phyloP scores from a whole-genome alignment of 2,113 vertebrate genomes.

The Mesitornis unicolor region DNA sequence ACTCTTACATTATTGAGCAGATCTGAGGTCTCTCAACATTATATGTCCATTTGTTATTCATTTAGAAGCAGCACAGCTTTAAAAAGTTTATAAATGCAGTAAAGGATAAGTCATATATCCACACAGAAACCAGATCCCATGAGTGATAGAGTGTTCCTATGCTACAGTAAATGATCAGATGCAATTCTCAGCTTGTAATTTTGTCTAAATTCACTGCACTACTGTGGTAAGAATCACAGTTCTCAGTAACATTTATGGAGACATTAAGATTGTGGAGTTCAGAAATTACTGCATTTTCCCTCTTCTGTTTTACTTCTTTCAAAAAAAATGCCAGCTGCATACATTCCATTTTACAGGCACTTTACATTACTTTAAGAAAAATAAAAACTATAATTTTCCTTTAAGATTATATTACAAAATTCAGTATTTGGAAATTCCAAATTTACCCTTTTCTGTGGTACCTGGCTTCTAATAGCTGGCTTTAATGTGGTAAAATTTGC shows the following conservation, averaged over 20 bases:
- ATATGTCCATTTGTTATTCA: not conserved
- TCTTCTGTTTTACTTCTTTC: not conserved
- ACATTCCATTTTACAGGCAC: not conserved
- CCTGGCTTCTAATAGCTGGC: not conserved
- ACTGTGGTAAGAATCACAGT: not conserved
- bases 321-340: not conserved
- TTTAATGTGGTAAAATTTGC: not conserved
- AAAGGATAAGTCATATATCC: not conserved
- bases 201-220: not conserved
- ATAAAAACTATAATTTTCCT: not conserved
- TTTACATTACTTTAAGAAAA: not conserved
- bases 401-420: not conserved
- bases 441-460: not conserved
- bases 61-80: not conserved
- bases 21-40: not conserved
- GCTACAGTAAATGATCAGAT: not conserved
- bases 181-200: not conserved
- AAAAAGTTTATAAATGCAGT: conserved; percentile 1
- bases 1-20: not conserved
- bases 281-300: not conserved
- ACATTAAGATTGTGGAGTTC: not conserved
- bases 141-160: not conserved
- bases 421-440: not conserved
- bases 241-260: not conserved
- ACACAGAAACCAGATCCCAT: not conserved